These are phyloP conservation scores for Trachythela sp. DNA, from an alignment of 64 coral and sea anemone genomes.

Conservation along the genomic window DNA sequence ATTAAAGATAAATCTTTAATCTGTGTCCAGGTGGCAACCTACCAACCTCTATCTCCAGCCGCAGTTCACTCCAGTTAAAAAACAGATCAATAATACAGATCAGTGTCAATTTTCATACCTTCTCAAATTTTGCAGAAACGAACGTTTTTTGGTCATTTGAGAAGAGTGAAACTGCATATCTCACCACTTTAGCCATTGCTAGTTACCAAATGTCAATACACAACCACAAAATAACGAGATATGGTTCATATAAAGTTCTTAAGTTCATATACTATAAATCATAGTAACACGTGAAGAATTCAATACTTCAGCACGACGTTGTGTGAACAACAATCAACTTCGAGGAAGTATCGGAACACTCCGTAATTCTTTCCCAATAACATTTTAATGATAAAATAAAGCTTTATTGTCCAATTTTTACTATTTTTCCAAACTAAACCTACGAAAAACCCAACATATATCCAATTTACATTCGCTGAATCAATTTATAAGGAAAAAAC, in stretches of 20 bases:
- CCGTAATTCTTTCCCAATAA: neutral
- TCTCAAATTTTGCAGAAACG: neutral
- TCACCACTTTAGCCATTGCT: neutral
- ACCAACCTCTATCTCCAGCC: no score
- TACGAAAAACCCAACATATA: no score
- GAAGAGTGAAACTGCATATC: slow-evolving; percentile 5
- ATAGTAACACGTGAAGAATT: neutral
- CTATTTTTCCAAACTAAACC: no score
- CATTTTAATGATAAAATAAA: no score
- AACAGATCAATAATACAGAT: neutral
- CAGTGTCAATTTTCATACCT: neutral
- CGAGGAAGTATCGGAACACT: neutral
- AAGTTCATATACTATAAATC: no score
- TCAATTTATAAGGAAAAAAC: no score
- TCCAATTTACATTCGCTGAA: no score
- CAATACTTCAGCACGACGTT: neutral
- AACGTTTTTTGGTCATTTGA: neutral
- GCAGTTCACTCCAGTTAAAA: neutral
- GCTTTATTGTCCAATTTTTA: no score
- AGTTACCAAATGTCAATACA: neutral
- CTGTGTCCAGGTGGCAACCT: no score
- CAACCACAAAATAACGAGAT: neutral
- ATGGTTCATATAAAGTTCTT: no score
- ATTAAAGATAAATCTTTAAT: no score
- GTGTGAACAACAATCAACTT: neutral